These are phyloP conservation scores for Apistogramma diplotaenia DNA, from an alignment of 2,113 vertebrate species.

Conservation along the genomic window DNA sequence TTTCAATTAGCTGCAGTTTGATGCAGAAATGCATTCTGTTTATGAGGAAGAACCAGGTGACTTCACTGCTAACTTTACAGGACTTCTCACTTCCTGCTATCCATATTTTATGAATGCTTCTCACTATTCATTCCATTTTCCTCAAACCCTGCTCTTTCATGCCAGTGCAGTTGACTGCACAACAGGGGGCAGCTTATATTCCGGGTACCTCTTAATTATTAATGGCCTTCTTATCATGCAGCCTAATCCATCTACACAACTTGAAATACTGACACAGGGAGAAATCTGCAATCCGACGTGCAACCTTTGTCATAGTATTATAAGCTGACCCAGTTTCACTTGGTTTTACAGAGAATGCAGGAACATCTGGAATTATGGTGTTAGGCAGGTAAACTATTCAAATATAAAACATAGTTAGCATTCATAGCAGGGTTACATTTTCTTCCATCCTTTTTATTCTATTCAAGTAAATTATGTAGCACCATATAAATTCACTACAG, in stretches of 20 bases:
- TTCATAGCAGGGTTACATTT: neutral
- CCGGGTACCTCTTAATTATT: constrained; percentile 65
- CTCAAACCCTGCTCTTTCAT: constrained; percentile 46
- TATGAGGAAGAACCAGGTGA: neutral
- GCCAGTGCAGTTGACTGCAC: constrained; percentile 67
- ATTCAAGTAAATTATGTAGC: neutral
- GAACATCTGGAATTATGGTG: neutral
- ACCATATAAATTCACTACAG: neutral
- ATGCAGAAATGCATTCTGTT: neutral
- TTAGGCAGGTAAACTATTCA: neutral
- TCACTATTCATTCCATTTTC: constrained; percentile 51
- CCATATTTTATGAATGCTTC: constrained; percentile 73
- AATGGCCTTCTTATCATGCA: constrained; percentile 50
- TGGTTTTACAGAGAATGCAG: neutral
- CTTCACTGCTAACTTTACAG: constrained; percentile 47
- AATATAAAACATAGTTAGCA: neutral
- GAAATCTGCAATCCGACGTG: constrained; percentile 27
- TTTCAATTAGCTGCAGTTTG: neutral
- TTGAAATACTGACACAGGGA: constrained; percentile 40
- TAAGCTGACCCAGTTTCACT: constrained; percentile 37
- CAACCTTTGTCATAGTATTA: constrained; percentile 23
- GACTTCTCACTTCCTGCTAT: constrained; percentile 55
- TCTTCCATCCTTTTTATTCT: neutral
- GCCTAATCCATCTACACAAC: constrained; percentile 56
- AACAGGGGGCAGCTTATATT: constrained; percentile 67